Conservation (phyloP, 2,888 invertebrate genomes). For the Molorchus minor region DNA sequence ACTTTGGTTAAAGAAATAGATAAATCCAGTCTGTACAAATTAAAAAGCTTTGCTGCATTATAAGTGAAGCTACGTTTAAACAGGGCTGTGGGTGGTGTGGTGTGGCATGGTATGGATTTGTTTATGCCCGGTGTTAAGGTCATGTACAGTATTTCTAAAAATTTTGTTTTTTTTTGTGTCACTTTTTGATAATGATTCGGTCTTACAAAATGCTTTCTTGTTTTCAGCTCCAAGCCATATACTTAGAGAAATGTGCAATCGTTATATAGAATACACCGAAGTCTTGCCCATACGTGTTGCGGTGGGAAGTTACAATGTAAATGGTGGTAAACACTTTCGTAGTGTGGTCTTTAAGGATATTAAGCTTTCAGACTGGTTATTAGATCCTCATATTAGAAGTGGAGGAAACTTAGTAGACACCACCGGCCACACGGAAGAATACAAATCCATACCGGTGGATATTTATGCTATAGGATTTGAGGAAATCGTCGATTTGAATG, state of each 20-base stretch:
- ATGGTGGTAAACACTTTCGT: conserved; percentile 98
- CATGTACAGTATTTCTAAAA: too few relatives aligned
- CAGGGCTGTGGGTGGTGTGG: too few relatives aligned
- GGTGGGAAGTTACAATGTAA: conserved; percentile 98
- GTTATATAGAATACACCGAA: conserved; percentile 80
- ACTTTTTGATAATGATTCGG: too few relatives aligned
- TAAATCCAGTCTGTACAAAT: too few relatives aligned
- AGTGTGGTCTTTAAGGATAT: conserved; percentile 94
- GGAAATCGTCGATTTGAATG: conserved; percentile 98
- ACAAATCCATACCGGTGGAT: conserved; percentile 75
- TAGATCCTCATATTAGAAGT: conserved; percentile 80
- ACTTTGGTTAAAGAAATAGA: too few relatives aligned
- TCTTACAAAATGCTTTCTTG: background rate
- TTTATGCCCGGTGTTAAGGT: too few relatives aligned
- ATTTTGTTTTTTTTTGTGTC: too few relatives aligned
- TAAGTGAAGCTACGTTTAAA: too few relatives aligned
- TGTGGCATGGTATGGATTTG: too few relatives aligned
- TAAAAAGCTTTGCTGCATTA: too few relatives aligned
- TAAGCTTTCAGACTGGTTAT: conserved; percentile 86
- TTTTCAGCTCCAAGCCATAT: conserved; percentile 79
- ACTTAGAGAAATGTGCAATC: conserved; percentile 84
- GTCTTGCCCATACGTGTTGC: conserved; percentile 79
- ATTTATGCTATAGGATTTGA: conserved; percentile 98
- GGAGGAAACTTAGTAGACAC: conserved; percentile 62
- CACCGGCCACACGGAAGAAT: conserved; percentile 62